phyloP scores from a whole-genome alignment of 2,888 invertebrate genomes.

The Chrysomela aeneicollis region DNA sequence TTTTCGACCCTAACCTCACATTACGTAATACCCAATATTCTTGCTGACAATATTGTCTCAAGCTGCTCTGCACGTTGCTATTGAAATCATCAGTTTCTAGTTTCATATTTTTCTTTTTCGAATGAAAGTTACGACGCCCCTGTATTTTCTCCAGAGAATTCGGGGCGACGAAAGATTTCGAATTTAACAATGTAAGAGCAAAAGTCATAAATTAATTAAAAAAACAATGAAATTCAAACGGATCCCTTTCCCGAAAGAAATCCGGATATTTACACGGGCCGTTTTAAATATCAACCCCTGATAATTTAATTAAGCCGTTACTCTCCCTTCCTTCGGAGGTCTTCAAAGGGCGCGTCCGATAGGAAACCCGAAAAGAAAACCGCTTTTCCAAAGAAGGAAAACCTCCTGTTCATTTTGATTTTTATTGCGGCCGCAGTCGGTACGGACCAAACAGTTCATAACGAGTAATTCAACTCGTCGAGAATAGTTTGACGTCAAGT shows the following conservation, averaged over 20 bases:
- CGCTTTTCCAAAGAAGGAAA: slow-evolving; percentile 35
- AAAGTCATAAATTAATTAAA: slow-evolving; percentile 43
- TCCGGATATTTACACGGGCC: slow-evolving; percentile 44
- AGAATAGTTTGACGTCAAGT: no score
- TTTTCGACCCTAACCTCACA: background rate
- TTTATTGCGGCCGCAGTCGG: slow-evolving; percentile 53
- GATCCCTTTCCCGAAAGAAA: slow-evolving; percentile 36
- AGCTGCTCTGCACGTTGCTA: no score
- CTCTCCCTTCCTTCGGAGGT: slow-evolving; percentile 48
- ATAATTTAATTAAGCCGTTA: slow-evolving; percentile 61
- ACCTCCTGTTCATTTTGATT: slow-evolving; percentile 51
- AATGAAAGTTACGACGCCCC: no score
- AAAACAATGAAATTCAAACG: slow-evolving; percentile 43
- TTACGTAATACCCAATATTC: background rate
- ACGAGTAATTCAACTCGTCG: background rate
- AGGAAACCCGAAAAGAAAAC: slow-evolving; percentile 53
- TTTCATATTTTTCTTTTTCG: no score
- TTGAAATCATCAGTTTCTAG: no score
- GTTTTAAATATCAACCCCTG: slow-evolving; percentile 61
- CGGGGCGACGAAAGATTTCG: slow-evolving; percentile 7
- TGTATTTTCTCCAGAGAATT: background rate
- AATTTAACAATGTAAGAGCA: slow-evolving; percentile 28
- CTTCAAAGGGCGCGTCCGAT: slow-evolving; percentile 42
- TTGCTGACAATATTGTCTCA: background rate
- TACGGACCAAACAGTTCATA: slow-evolving; percentile 44